Conservation (phyloP, 2,113 vertebrate genomes). For the Dinomys branickii region DNA sequence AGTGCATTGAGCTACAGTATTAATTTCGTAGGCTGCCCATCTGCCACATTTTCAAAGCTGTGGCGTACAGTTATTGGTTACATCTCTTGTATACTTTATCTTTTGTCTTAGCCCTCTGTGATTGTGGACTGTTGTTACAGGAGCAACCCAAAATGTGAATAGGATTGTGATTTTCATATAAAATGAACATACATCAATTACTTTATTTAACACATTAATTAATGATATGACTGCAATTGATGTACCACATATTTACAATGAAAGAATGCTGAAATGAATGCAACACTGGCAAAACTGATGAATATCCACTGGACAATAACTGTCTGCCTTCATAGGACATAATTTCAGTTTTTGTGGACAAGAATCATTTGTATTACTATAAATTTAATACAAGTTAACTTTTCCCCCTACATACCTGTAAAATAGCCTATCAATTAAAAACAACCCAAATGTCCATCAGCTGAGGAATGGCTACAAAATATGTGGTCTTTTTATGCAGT, state of each 20-base stretch:
- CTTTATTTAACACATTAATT: slow-evolving; percentile 45
- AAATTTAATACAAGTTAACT: slow-evolving; percentile 42
- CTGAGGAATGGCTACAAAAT: background rate
- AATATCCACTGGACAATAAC: background rate
- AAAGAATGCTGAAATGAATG: slow-evolving; percentile 33
- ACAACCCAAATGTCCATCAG: background rate
- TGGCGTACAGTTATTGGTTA: slow-evolving; percentile 3
- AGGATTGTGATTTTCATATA: slow-evolving; percentile 39
- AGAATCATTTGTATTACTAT: slow-evolving; percentile 24
- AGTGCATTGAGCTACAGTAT: background rate
- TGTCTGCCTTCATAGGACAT: background rate
- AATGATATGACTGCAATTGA: background rate
- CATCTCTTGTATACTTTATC: background rate
- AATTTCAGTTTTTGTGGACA: slow-evolving; percentile 43
- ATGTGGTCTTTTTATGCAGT: background rate
- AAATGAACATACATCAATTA: background rate
- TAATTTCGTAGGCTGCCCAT: background rate
- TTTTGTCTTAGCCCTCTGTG: background rate
- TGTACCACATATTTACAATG: background rate
- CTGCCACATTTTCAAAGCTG: background rate
- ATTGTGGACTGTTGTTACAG: background rate
- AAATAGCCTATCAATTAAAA: background rate
- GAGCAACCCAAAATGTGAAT: background rate
- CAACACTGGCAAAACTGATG: background rate
- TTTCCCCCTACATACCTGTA: background rate